Evolutionary conservation across 2,797 vertebrate species (phyloP).

Genomic region (Coregonus suidteri): DNA sequence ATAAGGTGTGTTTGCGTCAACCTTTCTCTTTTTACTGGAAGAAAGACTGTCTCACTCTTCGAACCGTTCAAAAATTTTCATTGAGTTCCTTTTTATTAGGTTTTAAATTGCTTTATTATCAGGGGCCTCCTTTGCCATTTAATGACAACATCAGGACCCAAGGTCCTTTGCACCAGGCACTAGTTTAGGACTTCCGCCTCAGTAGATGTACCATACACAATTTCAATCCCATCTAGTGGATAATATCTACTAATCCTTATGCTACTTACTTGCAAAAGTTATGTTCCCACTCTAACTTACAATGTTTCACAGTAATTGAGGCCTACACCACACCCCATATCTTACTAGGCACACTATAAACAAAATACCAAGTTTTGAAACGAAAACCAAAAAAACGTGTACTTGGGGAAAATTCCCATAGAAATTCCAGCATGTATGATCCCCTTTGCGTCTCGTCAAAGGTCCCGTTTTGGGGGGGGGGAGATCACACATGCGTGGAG

Average conservation of each 20-base stretch:
- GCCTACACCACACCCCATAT: not conserved
- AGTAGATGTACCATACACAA: conserved; percentile 18
- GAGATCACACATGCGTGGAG: conserved; percentile 63
- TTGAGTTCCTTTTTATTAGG: conserved; percentile 44
- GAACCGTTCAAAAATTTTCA: conserved; percentile 39
- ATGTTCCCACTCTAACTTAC: conserved; percentile 9
- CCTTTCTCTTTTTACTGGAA: conserved; percentile 35
- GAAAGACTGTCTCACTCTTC: conserved; percentile 1
- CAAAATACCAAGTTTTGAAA: conserved; percentile 19
- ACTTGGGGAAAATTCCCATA: conserved; percentile 63
- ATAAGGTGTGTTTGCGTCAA: conserved; percentile 41
- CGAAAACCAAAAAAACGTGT: conserved; percentile 30
- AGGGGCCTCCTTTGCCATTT: conserved; percentile 57
- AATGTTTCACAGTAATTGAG: not conserved
- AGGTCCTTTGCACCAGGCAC: conserved; percentile 38
- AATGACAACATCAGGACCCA: conserved; percentile 70
- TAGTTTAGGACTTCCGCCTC: conserved; percentile 52
- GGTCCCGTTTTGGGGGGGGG: conserved; percentile 43
- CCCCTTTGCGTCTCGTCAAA: conserved; percentile 49
- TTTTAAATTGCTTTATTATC: conserved; percentile 54
- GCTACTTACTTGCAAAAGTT: not conserved
- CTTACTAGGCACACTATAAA: not conserved
- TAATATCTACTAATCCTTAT: conserved; percentile 10
- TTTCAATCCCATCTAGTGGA: conserved; percentile 22
- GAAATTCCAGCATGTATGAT: conserved; percentile 60